Conservation (phyloP, 2,113 vertebrate genomes). For the Chionomys nivalis region DNA sequence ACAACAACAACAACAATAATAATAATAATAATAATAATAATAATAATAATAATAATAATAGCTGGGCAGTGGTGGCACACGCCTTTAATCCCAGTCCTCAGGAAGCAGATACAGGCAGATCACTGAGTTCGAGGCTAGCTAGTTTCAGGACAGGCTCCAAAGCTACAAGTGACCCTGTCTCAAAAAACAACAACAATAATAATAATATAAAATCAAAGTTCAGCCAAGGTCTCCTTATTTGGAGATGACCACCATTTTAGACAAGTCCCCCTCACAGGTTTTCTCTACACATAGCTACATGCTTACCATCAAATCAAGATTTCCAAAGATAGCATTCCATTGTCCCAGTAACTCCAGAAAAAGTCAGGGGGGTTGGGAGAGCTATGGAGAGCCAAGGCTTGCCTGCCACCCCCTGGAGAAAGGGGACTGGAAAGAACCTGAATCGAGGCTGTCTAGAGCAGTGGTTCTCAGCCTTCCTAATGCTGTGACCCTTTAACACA, state of each 20-base stretch:
- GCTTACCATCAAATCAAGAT: neutral
- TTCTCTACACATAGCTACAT: neutral
- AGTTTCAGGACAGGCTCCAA: no score
- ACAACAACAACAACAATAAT: no score
- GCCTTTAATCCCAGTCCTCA: no score
- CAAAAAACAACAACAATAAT: neutral
- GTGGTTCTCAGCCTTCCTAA: neutral
- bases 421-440: neutral
- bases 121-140: no score
- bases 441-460: neutral
- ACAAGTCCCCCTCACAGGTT: neutral
- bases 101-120: no score
- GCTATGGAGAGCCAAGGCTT: neutral
- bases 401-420: neutral
- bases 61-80: no score
- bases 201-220: neutral
- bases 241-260: neutral
- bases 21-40: neutral
- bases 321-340: neutral
- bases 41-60: neutral
- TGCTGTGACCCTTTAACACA: neutral
- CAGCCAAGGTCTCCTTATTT: neutral
- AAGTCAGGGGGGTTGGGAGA: no score
- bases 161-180: no score
- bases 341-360: neutral